Evolutionary conservation across 2,113 vertebrate genomes (phyloP).

Genomic region (Coptodon bakossiorum): DNA sequence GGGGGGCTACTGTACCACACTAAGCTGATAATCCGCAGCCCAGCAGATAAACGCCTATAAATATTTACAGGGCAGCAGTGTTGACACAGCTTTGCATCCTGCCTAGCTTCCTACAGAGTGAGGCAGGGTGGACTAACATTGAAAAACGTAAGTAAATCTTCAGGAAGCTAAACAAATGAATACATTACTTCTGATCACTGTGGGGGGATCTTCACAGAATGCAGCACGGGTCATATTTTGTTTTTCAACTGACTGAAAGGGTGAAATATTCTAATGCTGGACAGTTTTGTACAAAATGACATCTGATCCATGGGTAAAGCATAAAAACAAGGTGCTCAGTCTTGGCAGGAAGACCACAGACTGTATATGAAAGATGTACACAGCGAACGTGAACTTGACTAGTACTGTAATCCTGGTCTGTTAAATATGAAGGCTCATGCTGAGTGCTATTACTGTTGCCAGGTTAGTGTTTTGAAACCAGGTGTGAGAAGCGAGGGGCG

Average conservation of each 20-base stretch:
- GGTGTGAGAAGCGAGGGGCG: background rate
- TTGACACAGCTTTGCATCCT: background rate
- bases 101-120: background rate
- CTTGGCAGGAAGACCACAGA: background rate
- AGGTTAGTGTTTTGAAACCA: background rate
- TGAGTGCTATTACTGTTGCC: background rate
- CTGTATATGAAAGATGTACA: background rate
- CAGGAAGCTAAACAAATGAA: background rate
- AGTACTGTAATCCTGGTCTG: rapidly evolving
- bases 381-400: rapidly evolving
- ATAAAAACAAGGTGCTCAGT: background rate
- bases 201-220: background rate
- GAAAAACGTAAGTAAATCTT: background rate
- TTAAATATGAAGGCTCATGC: rapidly evolving
- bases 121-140: background rate
- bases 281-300: background rate
- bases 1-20: constrained; percentile 13
- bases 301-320: background rate
- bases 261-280: rapidly evolving
- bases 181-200: background rate
- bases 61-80: constrained; percentile 41
- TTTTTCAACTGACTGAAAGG: background rate
- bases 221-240: background rate
- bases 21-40: constrained; percentile 55
- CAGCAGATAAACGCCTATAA: constrained; percentile 50